Evolutionary conservation across 2,797 vertebrate species (phyloP), one percentile per base, ranked within the genome.

Genomic region (Cossypha dichroa): DNA sequence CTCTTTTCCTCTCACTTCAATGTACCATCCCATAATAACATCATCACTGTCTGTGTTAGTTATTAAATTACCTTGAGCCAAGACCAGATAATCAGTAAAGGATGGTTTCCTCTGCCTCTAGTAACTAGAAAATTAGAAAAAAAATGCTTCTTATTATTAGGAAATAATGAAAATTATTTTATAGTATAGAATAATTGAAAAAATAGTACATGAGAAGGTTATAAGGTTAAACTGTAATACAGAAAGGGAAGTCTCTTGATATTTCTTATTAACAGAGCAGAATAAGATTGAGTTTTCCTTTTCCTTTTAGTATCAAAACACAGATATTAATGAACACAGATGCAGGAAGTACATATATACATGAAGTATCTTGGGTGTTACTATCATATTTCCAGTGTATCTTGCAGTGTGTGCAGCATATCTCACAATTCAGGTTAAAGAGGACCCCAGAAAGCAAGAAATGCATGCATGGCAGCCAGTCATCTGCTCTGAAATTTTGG

Each of bases 161-260:
- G 87, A 89, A 74, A 48, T 11, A 80, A 73, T 28, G 5, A 93
- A 89, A 60, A 64, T 80, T 2, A 64, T 95, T 96, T 94, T 93
- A 25, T 4, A 67, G 5, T 49, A 49, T 18, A 21, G 13, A 67
- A n/a, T 79, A 73, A 74, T 64, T 80, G 17, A 91, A 70, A 76
- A 43, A 90, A 46, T 75, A 92, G 67, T n/a, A 59, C 36, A 25
- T 75, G 15, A 82, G 43, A 81, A 46, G 25, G 16, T 34, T 58
- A 23, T 26, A 84, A 84, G 9, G 19, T 70, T 67, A 70, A 94
- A 90, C 49, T 78, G 8, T 56, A 18, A 8, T 31, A 31, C 4
- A 49, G 21, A 77, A 38, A 2, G 4, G 5, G 2, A 64, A 66
- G 20, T 36, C 13, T 66, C 13, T 54, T 54, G 21, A 21, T 79